Evolutionary conservation across 1,140 invertebrate genomes (phyloP).

Genomic region (Camponotus floridanus): DNA sequence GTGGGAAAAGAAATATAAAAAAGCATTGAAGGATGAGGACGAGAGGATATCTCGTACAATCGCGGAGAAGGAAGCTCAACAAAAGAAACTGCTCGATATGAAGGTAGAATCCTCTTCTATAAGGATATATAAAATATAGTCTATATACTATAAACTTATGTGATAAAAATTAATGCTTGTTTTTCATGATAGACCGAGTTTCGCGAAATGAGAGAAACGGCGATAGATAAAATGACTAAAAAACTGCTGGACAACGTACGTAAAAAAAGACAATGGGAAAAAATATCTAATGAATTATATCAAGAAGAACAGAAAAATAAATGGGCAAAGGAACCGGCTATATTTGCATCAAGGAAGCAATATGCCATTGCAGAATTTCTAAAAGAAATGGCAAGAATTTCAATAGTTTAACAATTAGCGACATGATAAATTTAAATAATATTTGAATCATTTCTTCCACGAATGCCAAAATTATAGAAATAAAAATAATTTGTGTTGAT

Average conservation of each 20-base stretch:
- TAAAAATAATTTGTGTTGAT: too few relatives aligned
- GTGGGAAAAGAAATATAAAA: slow-evolving; percentile 58
- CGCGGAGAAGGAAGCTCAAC: slow-evolving; percentile 38
- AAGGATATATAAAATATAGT: not conserved
- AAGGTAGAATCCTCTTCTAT: slow-evolving; percentile 30
- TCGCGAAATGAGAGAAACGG: not conserved
- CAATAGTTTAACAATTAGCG: too few relatives aligned
- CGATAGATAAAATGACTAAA: slow-evolving; percentile 16
- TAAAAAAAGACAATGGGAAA: not conserved
- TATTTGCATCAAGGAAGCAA: too few relatives aligned
- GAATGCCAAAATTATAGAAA: too few relatives aligned
- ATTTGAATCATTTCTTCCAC: too few relatives aligned
- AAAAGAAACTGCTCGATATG: not conserved
- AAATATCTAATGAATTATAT: not conserved
- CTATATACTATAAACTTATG: not conserved
- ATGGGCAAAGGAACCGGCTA: too few relatives aligned
- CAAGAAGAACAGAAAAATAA: too few relatives aligned
- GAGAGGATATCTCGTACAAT: slow-evolving; percentile 36
- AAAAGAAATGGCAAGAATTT: too few relatives aligned
- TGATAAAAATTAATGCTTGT: not conserved
- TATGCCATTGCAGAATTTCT: too few relatives aligned
- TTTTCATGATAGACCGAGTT: not conserved
- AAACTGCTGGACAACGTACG: not conserved
- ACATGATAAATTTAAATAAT: too few relatives aligned
- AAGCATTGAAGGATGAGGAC: slow-evolving; percentile 47